Evolutionary conservation across 64 coral and sea anemone species (phyloP).

Genomic region (Acropora tenuis): DNA sequence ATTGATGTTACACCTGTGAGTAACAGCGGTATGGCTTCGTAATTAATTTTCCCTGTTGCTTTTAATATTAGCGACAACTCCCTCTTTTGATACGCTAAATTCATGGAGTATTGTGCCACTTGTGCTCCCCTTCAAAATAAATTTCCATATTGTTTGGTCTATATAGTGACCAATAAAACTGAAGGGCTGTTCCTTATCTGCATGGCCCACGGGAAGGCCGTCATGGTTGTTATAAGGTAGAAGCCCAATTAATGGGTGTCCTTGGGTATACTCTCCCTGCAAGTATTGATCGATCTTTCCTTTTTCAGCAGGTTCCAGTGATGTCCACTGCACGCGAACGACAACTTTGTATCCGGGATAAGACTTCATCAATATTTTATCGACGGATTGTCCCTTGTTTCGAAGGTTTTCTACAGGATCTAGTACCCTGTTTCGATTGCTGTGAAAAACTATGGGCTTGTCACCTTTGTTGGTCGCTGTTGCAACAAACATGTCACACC

Average conservation of each 20-base stretch:
- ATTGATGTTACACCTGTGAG: too few relatives aligned
- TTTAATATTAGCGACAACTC: too few relatives aligned
- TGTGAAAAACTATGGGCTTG: neutral
- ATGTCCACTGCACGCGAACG: too few relatives aligned
- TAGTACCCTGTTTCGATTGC: neutral
- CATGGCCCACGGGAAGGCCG: too few relatives aligned
- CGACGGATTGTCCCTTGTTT: neutral
- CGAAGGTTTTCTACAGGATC: neutral
- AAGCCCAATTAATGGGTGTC: neutral
- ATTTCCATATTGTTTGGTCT: neutral
- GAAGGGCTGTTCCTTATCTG: neutral
- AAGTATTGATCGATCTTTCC: neutral
- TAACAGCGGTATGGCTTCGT: too few relatives aligned
- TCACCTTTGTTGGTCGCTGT: neutral
- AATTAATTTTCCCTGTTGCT: too few relatives aligned
- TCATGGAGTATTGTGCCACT: neutral
- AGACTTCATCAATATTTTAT: neutral
- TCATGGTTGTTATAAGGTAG: neutral
- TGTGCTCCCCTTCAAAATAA: neutral
- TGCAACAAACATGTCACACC: slow-evolving; percentile 11
- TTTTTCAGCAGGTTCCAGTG: neutral
- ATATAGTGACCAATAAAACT: neutral
- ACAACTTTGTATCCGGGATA: neutral
- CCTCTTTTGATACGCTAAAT: too few relatives aligned
- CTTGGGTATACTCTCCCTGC: neutral